Percentiles rank a stretch among this genome's conserved stretches.
These are phyloP conservation scores for Gobio gobio DNA, from an alignment of 2,113 vertebrate genomes.

Conservation along the genomic window DNA sequence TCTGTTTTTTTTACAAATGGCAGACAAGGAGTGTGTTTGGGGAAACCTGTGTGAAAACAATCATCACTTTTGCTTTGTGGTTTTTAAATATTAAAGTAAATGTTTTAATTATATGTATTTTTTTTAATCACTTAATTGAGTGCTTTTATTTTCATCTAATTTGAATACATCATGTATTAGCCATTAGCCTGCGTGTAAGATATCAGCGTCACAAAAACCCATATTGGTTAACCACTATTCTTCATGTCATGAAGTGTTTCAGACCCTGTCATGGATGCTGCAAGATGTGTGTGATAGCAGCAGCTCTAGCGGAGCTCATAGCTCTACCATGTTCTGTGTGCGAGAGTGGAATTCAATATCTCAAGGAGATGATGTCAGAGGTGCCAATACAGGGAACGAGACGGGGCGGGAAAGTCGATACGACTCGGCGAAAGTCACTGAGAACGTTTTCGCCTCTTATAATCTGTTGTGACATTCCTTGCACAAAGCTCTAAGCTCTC, in stretches of 20 bases:
- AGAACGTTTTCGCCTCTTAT: slow-evolving; percentile 70
- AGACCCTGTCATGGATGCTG: slow-evolving; percentile 35
- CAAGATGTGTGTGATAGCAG: slow-evolving; percentile 57
- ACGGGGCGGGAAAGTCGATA: slow-evolving; percentile 73
- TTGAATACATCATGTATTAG: not conserved
- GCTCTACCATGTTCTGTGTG: slow-evolving; percentile 66
- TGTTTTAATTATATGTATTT: not conserved
- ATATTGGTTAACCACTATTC: slow-evolving; percentile 13
- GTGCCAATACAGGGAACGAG: slow-evolving; percentile 73
- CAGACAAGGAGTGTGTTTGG: not conserved
- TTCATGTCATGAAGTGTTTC: slow-evolving; percentile 35
- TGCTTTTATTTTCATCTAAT: not conserved
- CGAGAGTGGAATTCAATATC: slow-evolving; percentile 78
- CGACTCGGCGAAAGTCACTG: slow-evolving; percentile 67
- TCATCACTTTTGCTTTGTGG: not conserved
- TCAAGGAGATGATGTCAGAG: slow-evolving; percentile 80
- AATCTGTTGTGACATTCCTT: slow-evolving; percentile 73
- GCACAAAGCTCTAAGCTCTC: slow-evolving; percentile 62
- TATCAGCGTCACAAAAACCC: not conserved
- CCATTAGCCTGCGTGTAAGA: not conserved
- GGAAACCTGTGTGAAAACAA: not conserved
- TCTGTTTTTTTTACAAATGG: not conserved
- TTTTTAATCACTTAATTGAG: not conserved
- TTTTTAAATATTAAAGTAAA: not conserved
- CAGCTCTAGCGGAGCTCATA: slow-evolving; percentile 67